These are phyloP conservation scores for Alca torda DNA, from an alignment of 2,797 vertebrate species.

Conservation along the genomic window DNA sequence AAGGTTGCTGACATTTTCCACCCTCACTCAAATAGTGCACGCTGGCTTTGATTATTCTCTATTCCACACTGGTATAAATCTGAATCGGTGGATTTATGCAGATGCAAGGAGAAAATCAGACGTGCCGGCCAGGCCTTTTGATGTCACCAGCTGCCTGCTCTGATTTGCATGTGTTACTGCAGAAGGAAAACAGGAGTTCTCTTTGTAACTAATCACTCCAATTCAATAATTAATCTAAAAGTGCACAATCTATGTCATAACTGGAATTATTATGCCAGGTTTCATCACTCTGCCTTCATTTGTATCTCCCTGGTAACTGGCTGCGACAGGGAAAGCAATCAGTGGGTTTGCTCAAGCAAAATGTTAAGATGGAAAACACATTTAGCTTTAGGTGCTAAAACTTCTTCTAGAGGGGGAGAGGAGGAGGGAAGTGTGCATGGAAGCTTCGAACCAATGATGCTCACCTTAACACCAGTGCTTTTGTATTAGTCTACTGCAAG, in stretches of 20 bases:
- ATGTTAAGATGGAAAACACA: background rate
- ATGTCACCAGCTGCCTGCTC: constrained; percentile 47
- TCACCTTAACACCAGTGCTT: background rate
- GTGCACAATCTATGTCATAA: background rate
- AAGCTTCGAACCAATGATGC: background rate
- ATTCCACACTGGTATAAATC: background rate
- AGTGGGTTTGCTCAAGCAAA: background rate
- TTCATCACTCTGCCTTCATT: constrained; percentile 21
- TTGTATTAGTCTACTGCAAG: background rate
- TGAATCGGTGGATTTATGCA: background rate
- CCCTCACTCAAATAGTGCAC: background rate
- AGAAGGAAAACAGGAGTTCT: constrained; percentile 47
- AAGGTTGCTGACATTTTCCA: background rate
- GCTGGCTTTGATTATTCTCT: constrained; percentile 15
- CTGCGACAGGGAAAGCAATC: background rate
- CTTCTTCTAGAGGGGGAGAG: background rate
- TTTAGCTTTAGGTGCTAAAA: background rate
- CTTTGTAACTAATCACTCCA: constrained; percentile 22
- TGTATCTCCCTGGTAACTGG: constrained; percentile 14
- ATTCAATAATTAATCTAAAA: constrained; percentile 39
- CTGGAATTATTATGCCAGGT: constrained; percentile 33
- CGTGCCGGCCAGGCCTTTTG: background rate
- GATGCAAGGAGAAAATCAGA: constrained; percentile 27
- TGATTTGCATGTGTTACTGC: background rate
- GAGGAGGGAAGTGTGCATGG: background rate